phyloP scores from a whole-genome alignment of 2,888 invertebrate genomes.

The Apotomis betuletana region DNA sequence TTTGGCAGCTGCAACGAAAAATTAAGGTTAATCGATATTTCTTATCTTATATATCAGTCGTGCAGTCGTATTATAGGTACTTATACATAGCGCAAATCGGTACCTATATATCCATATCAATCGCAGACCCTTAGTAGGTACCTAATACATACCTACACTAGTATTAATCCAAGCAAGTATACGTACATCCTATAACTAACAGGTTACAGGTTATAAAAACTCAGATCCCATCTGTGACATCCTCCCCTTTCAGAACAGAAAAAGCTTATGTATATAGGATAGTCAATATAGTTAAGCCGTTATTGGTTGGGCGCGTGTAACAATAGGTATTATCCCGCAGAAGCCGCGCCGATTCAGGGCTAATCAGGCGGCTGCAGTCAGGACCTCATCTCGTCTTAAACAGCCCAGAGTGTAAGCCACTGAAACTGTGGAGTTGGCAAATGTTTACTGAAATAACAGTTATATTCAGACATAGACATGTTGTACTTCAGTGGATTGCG shows the following conservation, averaged over 20 bases:
- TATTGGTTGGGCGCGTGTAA: not conserved
- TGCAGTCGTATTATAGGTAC: no score
- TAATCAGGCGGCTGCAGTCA: constrained; percentile 67
- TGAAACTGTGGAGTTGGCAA: constrained; percentile 46
- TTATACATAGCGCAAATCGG: no score
- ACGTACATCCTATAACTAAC: no score
- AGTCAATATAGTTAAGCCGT: not conserved
- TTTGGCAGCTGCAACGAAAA: no score
- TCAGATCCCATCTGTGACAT: not conserved
- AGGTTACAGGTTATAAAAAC: not conserved
- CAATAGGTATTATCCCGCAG: constrained; percentile 52
- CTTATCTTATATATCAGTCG: no score
- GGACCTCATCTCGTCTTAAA: constrained; percentile 76
- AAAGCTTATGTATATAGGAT: not conserved
- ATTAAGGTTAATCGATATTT: no score
- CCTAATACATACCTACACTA: no score
- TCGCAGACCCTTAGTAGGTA: no score
- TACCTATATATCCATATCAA: no score
- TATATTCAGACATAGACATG: no score
- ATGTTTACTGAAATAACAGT: not conserved
- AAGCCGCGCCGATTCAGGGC: constrained; percentile 61
- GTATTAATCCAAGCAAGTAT: no score
- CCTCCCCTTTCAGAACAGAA: not conserved
- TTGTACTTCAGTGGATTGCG: no score
- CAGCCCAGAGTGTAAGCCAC: constrained; percentile 54